Conservation (phyloP, 1,140 invertebrate genomes). For the Battus philenor region DNA sequence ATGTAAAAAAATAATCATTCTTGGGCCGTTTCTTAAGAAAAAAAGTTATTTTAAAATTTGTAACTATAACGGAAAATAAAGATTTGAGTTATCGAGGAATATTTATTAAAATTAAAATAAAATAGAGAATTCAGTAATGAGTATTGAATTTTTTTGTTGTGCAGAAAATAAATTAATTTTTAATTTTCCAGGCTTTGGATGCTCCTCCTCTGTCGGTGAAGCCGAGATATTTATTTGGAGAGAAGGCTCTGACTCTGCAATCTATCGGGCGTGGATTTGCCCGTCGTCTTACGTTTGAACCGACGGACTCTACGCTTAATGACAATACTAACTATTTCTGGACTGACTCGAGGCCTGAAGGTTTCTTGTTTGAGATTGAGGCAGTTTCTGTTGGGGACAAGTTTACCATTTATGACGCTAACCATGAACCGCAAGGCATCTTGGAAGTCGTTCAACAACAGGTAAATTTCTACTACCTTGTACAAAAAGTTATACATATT, state of each 20-base stretch:
- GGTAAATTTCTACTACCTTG: too few species aligned
- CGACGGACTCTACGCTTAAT: slow-evolving; percentile 79
- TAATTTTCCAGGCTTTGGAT: slow-evolving; percentile 67
- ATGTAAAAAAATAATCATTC: slow-evolving; percentile 2
- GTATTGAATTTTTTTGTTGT: slow-evolving; percentile 19
- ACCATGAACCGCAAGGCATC: slow-evolving; percentile 78
- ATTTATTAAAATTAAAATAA: too few species aligned
- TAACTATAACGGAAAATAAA: too few species aligned
- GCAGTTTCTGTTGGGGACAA: slow-evolving; percentile 82
- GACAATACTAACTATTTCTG: slow-evolving; percentile 85
- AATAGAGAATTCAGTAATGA: too few species aligned
- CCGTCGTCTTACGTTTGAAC: slow-evolving; percentile 83
- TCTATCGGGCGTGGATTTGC: slow-evolving; percentile 86
- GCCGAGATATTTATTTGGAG: slow-evolving; percentile 77
- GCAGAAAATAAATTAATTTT: slow-evolving; percentile 26
- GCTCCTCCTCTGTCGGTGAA: slow-evolving; percentile 58
- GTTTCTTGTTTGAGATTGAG: slow-evolving; percentile 84
- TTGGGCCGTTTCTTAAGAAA: neutral
- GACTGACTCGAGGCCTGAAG: slow-evolving; percentile 84
- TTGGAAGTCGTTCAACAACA: slow-evolving; percentile 79
- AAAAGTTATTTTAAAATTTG: too few species aligned
- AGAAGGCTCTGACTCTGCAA: slow-evolving; percentile 79
- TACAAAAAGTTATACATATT: too few species aligned
- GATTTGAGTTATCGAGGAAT: too few species aligned
- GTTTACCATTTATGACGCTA: slow-evolving; percentile 82